Evolutionary conservation across 2,888 invertebrate species (phyloP).

Genomic region (Xylota segnis): DNA sequence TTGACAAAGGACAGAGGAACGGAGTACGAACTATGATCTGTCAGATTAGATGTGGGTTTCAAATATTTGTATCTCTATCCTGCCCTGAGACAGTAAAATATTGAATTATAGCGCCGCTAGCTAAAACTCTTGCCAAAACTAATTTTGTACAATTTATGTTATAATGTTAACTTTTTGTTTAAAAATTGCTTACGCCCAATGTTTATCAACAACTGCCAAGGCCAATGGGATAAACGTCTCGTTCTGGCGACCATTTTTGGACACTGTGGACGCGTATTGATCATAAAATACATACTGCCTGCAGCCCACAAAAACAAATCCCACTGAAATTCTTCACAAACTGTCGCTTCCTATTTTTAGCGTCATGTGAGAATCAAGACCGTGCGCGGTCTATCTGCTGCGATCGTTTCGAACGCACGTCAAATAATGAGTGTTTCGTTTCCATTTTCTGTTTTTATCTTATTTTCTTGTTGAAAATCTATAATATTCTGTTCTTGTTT

Average conservation of each 20-base stretch:
- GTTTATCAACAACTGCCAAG: slow-evolving; percentile 9
- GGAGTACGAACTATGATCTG: no score
- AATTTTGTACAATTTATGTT: no score
- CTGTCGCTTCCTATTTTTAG: slow-evolving; percentile 7
- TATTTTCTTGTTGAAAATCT: background rate
- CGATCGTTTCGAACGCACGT: slow-evolving; percentile 15
- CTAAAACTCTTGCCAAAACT: no score
- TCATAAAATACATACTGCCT: background rate
- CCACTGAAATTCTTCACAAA: slow-evolving; percentile 2
- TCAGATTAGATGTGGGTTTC: no score
- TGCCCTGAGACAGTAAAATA: no score
- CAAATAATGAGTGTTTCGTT: slow-evolving; percentile 14
- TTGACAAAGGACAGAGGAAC: no score
- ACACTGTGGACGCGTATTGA: background rate
- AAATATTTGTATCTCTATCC: no score
- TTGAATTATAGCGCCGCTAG: no score
- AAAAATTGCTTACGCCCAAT: background rate
- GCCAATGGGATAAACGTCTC: background rate
- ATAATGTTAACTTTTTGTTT: background rate
- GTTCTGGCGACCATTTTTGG: slow-evolving; percentile 6
- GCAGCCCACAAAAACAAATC: slow-evolving; percentile 1
- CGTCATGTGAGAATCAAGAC: background rate
- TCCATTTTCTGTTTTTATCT: background rate
- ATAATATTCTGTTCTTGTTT: background rate
- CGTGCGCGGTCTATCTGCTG: background rate